Evolutionary conservation across 2,113 vertebrate species (phyloP), one percentile per base, ranked within the genome.

Genomic region (Orthonyx spaldingii): DNA sequence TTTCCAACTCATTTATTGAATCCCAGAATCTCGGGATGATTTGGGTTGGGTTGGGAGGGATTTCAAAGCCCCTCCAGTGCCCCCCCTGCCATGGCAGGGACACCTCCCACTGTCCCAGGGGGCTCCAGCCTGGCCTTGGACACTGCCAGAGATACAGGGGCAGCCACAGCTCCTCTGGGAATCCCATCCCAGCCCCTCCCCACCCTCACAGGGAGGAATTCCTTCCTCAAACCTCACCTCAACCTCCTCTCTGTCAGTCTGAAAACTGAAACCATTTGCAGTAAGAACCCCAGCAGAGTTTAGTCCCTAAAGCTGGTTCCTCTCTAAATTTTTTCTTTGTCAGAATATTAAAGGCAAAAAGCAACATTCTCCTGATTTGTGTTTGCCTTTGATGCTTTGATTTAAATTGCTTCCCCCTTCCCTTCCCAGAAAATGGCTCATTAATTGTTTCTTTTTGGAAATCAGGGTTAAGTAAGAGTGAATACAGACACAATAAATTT

Each of bases 361-460:
- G n/a, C 0, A 0, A n/a, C 47, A 13, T n/a, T 39, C 22, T 20
- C 30, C 10, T 13, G 87, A 83, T 87, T 75, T 46, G 59, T 76
- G 17, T 37, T 74, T 78, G 94, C 32, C 60, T 74, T 71, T 78
- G 89, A 93, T 77, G 60, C 41, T 89, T 96, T 82, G 72, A 87
- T 91, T 91, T 69, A 65, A 95, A 72, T 53, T 20, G 15, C 50
- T 47, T 79, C 53, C 59, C 49, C 42, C 61, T 87, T 56, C 50
- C 22, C 47, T 97, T 77, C 64, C 63, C 46, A 65, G 55, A 84
- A 95, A 96, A 88, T 53, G 86, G 60, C 49, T 87, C 68, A 87
- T 96, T 97, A 97, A 95, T 96, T 95, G 69, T 23, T 85, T 89
- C 59, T 80, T 94, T 87, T 64, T 56, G 69, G 75, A 97, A 95